Evolutionary conservation across 1,140 invertebrate genomes (phyloP).

Genomic region (Calosoma granatense): DNA sequence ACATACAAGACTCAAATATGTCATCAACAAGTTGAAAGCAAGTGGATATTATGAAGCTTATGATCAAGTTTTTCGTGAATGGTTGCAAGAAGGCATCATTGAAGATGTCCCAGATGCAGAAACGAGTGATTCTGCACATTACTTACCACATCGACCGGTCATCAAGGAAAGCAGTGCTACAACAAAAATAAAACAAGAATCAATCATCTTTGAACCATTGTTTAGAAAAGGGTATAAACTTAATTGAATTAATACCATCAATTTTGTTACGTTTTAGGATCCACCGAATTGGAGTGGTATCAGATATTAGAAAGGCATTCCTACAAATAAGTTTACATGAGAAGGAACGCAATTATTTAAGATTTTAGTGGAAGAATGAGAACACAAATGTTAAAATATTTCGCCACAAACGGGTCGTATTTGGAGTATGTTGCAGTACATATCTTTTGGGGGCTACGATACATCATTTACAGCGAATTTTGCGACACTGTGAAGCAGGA

Average conservation of each 20-base stretch:
- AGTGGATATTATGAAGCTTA: no score
- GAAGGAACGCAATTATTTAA: constrained; percentile 25
- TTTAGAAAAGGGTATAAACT: constrained; percentile 25
- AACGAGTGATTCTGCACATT: no score
- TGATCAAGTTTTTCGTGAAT: constrained; percentile 15
- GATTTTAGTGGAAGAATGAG: no score
- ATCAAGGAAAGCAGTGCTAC: constrained; percentile 18
- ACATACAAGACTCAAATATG: no score
- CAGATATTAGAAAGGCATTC: constrained; percentile 35
- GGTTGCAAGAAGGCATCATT: constrained; percentile 10
- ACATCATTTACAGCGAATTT: no score
- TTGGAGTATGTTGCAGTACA: constrained; percentile 24
- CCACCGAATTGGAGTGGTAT: constrained; percentile 25
- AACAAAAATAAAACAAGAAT: constrained; percentile 15
- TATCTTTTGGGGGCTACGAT: constrained; percentile 26
- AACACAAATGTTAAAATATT: no score
- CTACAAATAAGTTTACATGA: constrained; percentile 25
- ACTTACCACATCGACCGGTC: constrained; percentile 19
- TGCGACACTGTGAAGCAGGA: no score
- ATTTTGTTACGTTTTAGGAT: constrained; percentile 30
- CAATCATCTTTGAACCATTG: constrained; percentile 18
- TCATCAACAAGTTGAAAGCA: no score
- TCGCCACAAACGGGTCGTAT: no score
- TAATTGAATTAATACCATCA: constrained; percentile 29
- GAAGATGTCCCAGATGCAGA: no score